phyloP scores from a whole-genome alignment of 2,888 invertebrate species.

The Drosophila prostipennis region DNA sequence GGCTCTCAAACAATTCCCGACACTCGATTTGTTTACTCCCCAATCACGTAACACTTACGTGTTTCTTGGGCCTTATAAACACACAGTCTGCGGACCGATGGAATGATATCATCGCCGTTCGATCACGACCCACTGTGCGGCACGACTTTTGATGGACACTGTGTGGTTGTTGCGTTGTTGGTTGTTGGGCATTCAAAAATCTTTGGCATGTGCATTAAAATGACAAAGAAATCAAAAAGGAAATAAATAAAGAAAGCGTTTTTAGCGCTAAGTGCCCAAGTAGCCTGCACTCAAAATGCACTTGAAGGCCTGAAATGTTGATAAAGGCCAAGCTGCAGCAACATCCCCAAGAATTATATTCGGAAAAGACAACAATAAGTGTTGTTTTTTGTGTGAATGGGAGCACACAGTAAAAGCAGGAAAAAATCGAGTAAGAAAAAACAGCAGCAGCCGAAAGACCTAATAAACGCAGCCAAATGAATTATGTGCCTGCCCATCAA shows the following conservation, averaged over 20 bases:
- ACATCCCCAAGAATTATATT: slow-evolving; percentile 4
- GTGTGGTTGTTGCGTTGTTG: background rate
- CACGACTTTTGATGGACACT: slow-evolving; percentile 58
- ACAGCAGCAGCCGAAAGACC: slow-evolving; percentile 16
- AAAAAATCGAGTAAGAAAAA: slow-evolving; percentile 3
- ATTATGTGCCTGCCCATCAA: slow-evolving; percentile 17
- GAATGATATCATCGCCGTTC: slow-evolving; percentile 27
- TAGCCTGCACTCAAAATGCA: slow-evolving; percentile 45
- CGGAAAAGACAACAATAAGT: slow-evolving; percentile 9
- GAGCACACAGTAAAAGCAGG: slow-evolving; percentile 11
- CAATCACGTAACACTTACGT: slow-evolving; percentile 24
- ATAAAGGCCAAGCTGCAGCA: slow-evolving; percentile 47
- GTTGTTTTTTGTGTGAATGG: slow-evolving; percentile 31
- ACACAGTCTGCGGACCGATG: slow-evolving; percentile 6
- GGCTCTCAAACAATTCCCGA: background rate
- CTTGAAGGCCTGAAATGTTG: slow-evolving; percentile 36
- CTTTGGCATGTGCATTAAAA: slow-evolving; percentile 54
- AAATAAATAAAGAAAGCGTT: slow-evolving; percentile 19
- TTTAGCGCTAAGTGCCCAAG: slow-evolving; percentile 51
- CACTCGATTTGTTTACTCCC: slow-evolving; percentile 13
- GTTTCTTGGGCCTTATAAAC: slow-evolving; percentile 52
- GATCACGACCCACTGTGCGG: slow-evolving; percentile 42
- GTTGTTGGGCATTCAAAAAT: slow-evolving; percentile 21
- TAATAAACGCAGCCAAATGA: slow-evolving; percentile 24
- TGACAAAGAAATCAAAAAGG: slow-evolving; percentile 29